A percentile compares a stretch with the other conserved stretches of the same genome.
Conservation (phyloP, 2,113 vertebrate genomes). For the Pelobates fuscus region DNA sequence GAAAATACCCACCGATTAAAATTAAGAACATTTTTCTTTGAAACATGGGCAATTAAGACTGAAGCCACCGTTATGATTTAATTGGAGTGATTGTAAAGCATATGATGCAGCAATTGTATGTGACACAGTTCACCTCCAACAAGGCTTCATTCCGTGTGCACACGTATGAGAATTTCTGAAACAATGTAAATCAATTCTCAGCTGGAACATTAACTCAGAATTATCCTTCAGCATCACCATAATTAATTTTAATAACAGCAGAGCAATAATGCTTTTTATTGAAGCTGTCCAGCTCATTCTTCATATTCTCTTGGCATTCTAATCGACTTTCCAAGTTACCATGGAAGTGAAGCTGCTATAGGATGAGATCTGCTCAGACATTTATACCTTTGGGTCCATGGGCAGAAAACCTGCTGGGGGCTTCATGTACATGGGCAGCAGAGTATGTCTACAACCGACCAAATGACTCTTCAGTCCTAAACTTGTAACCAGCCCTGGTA, state of each 20-base stretch:
- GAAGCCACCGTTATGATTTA: slow-evolving; percentile 19
- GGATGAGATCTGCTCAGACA: too few species aligned
- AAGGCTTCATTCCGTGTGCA: slow-evolving; percentile 5
- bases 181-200: slow-evolving; percentile 26
- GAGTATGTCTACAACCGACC: too few species aligned
- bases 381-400: too few species aligned
- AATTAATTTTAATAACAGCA: slow-evolving; percentile 21
- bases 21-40: slow-evolving; percentile 14
- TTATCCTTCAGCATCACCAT: slow-evolving; percentile 11
- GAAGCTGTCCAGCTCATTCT: not conserved
- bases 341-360: not conserved
- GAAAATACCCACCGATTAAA: slow-evolving; percentile 21
- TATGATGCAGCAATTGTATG: slow-evolving; percentile 24
- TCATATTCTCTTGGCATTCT: not conserved
- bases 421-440: too few species aligned
- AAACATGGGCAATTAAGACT: slow-evolving; percentile 33
- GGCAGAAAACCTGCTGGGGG: too few species aligned
- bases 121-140: slow-evolving; percentile 17
- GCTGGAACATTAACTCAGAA: slow-evolving; percentile 36
- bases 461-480: too few species aligned
- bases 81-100: slow-evolving; percentile 35
- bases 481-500: too few species aligned
- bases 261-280: not conserved
- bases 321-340: not conserved
- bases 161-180: not conserved